These are phyloP conservation scores for Entelurus aequoreus DNA, from an alignment of 2,113 vertebrate species.

Conservation along the genomic window DNA sequence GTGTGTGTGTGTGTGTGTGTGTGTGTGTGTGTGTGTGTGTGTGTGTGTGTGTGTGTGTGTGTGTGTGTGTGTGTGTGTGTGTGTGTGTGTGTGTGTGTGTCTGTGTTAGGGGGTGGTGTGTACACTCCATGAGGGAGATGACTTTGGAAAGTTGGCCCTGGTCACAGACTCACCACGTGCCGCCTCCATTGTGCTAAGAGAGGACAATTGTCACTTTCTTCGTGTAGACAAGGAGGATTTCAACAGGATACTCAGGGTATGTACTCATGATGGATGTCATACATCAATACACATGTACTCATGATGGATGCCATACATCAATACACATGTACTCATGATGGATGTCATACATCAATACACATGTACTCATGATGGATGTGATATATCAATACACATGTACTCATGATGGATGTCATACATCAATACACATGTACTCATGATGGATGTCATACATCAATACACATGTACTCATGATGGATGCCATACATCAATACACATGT, in stretches of 20 bases:
- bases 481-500: too few relatives aligned
- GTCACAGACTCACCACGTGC: conserved; percentile 94
- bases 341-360: too few relatives aligned
- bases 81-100: conserved; percentile 24
- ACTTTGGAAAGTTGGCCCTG: conserved; percentile 95
- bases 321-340: too few relatives aligned
- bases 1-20: conserved; percentile 12
- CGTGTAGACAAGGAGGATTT: conserved; percentile 98
- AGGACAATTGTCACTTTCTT: conserved; percentile 97
- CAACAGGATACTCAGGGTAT: conserved; percentile 94
- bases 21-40: conserved; percentile 23
- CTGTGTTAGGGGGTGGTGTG: conserved; percentile 88
- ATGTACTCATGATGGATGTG: too few relatives aligned
- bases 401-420: too few relatives aligned
- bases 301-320: too few relatives aligned
- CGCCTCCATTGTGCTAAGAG: conserved; percentile 92
- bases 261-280: conserved; percentile 17
- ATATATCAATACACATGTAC: too few relatives aligned
- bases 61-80: conserved; percentile 23
- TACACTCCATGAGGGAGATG: conserved; percentile 94
- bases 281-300: background rate
- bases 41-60: conserved; percentile 22
- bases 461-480: too few relatives aligned
- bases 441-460: too few relatives aligned
- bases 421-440: too few relatives aligned